phyloP scores from a whole-genome alignment of 2,797 vertebrate species.

The Acanthurus lineatus region DNA sequence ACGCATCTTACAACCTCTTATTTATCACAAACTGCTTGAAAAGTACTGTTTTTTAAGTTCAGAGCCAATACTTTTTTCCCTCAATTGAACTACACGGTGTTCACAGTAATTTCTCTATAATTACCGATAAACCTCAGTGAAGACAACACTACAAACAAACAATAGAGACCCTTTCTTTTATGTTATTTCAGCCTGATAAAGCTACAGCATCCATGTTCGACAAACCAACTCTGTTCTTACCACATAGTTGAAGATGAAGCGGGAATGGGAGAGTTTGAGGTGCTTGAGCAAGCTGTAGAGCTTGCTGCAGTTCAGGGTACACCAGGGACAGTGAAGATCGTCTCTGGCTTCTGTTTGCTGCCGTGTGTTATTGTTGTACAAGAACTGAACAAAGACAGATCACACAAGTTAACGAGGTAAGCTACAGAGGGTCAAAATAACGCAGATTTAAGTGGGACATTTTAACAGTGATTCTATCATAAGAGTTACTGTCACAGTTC shows the following conservation, averaged over 20 bases:
- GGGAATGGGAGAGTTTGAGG: constrained; percentile 98
- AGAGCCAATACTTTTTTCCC: too few relatives aligned
- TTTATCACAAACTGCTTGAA: too few relatives aligned
- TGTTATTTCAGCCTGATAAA: too few relatives aligned
- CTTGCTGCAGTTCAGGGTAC: constrained; percentile 97
- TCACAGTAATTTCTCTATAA: too few relatives aligned
- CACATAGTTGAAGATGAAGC: constrained; percentile 99
- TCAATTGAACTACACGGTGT: too few relatives aligned
- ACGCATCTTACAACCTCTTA: too few relatives aligned
- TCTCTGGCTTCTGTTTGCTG: constrained; percentile 98
- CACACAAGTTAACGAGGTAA: constrained; percentile 13
- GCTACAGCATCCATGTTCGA: background rate
- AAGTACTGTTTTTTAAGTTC: too few relatives aligned
- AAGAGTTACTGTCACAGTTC: constrained; percentile 28
- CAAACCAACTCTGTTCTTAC: constrained; percentile 81
- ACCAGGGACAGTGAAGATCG: constrained; percentile 98
- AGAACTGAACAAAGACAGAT: constrained; percentile 85
- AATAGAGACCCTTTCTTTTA: too few relatives aligned
- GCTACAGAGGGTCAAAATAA: background rate
- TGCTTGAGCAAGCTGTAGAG: constrained; percentile 99
- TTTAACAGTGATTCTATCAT: constrained; percentile 1
- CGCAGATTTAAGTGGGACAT: constrained; percentile 17
- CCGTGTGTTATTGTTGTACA: constrained; percentile 98
- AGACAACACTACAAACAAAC: too few relatives aligned
- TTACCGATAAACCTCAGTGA: too few relatives aligned